phyloP scores from a whole-genome alignment of 2,888 invertebrate genomes.

The Andrena hattorfiana region DNA sequence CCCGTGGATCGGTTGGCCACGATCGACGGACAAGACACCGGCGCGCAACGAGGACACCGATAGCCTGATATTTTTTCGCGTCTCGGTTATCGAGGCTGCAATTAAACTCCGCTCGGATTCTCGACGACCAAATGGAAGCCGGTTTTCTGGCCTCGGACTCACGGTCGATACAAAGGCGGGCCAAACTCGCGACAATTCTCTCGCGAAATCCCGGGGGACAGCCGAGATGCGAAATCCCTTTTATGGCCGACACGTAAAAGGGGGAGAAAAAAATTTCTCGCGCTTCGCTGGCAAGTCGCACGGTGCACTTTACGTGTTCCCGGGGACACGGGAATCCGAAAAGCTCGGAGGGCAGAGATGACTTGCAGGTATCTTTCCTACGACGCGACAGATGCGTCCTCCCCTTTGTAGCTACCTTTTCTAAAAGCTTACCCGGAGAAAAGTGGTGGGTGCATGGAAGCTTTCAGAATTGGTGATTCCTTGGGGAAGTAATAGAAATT shows the following conservation, averaged over 20 bases:
- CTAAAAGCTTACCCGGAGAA: background rate
- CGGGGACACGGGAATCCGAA: constrained; percentile 10
- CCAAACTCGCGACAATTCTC: constrained; percentile 41
- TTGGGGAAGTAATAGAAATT: no score
- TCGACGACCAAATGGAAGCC: background rate
- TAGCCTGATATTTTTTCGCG: background rate
- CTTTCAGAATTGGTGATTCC: no score
- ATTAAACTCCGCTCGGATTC: constrained; percentile 24
- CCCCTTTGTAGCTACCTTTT: background rate
- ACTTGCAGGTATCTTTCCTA: constrained; percentile 3
- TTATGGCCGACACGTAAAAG: constrained; percentile 8
- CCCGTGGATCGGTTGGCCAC: background rate
- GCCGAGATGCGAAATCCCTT: constrained; percentile 39
- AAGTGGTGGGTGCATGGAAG: no score
- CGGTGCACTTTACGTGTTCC: constrained; percentile 3
- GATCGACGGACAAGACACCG: background rate
- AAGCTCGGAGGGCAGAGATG: constrained; percentile 13
- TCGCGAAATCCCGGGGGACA: constrained; percentile 10
- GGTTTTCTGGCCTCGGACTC: background rate
- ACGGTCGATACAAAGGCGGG: constrained; percentile 32
- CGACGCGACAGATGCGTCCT: background rate
- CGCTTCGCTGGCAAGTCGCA: constrained; percentile 12
- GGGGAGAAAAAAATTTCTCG: background rate
- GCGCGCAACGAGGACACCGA: background rate
- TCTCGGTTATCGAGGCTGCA: background rate